phyloP scores from a whole-genome alignment of 2,888 invertebrate species.

The Megamerina dolium region DNA sequence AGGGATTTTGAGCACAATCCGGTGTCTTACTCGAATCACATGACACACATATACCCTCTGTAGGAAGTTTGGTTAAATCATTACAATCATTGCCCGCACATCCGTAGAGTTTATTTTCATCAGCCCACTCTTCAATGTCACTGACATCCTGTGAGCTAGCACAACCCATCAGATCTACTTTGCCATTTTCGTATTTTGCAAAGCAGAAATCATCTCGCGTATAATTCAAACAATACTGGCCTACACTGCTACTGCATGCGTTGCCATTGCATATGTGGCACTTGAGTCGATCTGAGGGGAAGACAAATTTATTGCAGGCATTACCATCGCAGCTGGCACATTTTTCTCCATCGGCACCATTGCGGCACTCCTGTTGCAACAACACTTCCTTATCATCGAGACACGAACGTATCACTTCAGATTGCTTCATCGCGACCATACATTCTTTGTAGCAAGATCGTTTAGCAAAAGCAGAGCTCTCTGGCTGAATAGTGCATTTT shows the following conservation, averaged over 20 bases:
- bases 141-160: constrained; percentile 28
- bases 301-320: constrained; percentile 33
- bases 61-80: constrained; percentile 26
- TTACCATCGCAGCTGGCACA: constrained; percentile 26
- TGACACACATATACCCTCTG: constrained; percentile 25
- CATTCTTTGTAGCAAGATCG: constrained; percentile 38
- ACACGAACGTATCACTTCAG: constrained; percentile 37
- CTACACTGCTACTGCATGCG: constrained; percentile 23
- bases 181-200: constrained; percentile 34
- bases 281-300: constrained; percentile 32
- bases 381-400: constrained; percentile 38
- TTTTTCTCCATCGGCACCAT: constrained; percentile 20
- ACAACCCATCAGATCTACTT: constrained; percentile 32
- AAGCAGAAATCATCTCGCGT: constrained; percentile 33
- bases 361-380: constrained; percentile 27
- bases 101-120: constrained; percentile 27
- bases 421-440: constrained; percentile 31
- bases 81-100: constrained; percentile 35
- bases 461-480: constrained; percentile 13
- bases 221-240: constrained; percentile 29
- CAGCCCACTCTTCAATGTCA: constrained; percentile 31
- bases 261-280: constrained; percentile 35
- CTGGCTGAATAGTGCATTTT: constrained; percentile 27
- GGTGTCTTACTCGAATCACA: constrained; percentile 36
- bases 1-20: constrained; percentile 37